Conservation (phyloP, 2,888 invertebrate species). For the Listrodromus nycthemerus region DNA sequence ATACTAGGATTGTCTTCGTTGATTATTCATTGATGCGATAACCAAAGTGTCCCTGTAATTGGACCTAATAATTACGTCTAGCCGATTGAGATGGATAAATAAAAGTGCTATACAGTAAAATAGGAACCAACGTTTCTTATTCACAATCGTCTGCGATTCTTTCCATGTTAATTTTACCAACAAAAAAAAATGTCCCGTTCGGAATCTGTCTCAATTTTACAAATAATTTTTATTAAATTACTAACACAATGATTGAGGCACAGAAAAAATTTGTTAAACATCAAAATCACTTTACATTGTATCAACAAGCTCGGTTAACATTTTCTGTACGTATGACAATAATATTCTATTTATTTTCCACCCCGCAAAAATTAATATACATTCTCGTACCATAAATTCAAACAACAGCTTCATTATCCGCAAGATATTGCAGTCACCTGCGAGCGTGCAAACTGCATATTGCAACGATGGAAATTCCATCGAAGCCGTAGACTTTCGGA, state of each 20-base stretch:
- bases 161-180: too few relatives aligned
- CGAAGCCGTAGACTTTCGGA: background rate
- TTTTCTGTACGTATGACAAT: background rate
- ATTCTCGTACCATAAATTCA: background rate
- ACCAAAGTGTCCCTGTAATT: background rate
- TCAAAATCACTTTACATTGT: too few relatives aligned
- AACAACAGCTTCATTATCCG: background rate
- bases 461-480: conserved; percentile 4
- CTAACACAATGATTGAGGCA: too few relatives aligned
- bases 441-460: background rate
- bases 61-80: background rate
- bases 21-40: background rate
- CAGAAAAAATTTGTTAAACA: too few relatives aligned
- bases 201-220: too few relatives aligned
- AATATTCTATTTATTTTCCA: background rate
- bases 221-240: too few relatives aligned
- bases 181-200: too few relatives aligned
- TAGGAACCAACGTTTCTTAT: too few relatives aligned
- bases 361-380: background rate
- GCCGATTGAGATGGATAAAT: background rate
- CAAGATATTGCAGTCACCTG: background rate
- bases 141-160: too few relatives aligned
- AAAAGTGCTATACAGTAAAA: background rate
- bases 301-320: background rate
- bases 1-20: background rate